phyloP scores from a whole-genome alignment of 1,140 invertebrate species.

The Luehdorfia chinensis region DNA sequence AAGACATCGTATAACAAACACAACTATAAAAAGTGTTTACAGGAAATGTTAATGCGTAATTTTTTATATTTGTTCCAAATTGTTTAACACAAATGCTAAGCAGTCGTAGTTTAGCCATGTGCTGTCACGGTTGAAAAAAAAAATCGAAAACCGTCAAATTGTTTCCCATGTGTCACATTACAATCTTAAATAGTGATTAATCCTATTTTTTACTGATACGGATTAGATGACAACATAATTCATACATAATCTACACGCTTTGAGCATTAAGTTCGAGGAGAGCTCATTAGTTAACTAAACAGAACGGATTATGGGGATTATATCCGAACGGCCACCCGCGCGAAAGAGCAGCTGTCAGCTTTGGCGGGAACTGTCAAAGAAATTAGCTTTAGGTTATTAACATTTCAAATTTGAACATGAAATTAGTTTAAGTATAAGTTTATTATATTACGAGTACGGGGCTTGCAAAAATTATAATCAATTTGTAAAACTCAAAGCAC shows the following conservation, averaged over 20 bases:
- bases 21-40: too few relatives aligned
- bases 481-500: too few relatives aligned
- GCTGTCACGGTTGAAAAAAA: too few relatives aligned
- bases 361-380: slow-evolving; percentile 27
- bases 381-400: slow-evolving; percentile 9
- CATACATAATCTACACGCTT: slow-evolving; percentile 18
- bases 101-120: too few relatives aligned
- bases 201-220: slow-evolving; percentile 24
- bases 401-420: too few relatives aligned
- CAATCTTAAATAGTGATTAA: slow-evolving; percentile 26
- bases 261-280: slow-evolving; percentile 19
- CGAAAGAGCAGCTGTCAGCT: slow-evolving; percentile 37
- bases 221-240: slow-evolving; percentile 29
- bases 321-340: slow-evolving; percentile 37
- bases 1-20: too few relatives aligned
- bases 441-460: too few relatives aligned
- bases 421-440: too few relatives aligned
- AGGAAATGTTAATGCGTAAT: too few relatives aligned
- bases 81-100: too few relatives aligned
- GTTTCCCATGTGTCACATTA: slow-evolving; percentile 26
- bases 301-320: slow-evolving; percentile 42
- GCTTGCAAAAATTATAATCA: too few relatives aligned
- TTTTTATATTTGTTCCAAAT: too few relatives aligned
- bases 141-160: slow-evolving; percentile 5
- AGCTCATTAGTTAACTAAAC: slow-evolving; percentile 47